Percentiles rank a stretch among this genome's conserved stretches.
Evolutionary conservation across 2,888 invertebrate genomes (phyloP).

Genomic region (Cryptophagus acutangulus): DNA sequence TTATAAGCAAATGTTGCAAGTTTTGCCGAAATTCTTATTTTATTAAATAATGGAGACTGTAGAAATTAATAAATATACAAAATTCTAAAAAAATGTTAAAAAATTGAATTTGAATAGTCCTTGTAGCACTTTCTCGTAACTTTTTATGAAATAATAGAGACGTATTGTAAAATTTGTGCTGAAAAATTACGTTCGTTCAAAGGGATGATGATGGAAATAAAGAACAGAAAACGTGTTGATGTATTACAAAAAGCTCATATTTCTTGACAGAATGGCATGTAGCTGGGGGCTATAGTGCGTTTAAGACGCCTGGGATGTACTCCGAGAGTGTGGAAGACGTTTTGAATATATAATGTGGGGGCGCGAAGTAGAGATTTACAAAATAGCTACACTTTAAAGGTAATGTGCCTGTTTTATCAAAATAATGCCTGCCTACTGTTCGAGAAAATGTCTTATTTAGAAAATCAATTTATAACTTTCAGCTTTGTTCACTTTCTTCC

Average conservation of each 20-base stretch:
- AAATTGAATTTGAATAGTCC: too few relatives aligned
- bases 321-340: slow-evolving; percentile 12
- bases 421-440: slow-evolving; percentile 20
- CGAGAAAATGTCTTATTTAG: slow-evolving; percentile 24
- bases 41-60: too few relatives aligned
- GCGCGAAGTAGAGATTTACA: slow-evolving; percentile 21
- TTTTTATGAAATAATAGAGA: too few relatives aligned
- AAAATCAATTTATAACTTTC: slow-evolving; percentile 11
- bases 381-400: slow-evolving; percentile 24
- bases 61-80: too few relatives aligned
- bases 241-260: slow-evolving; percentile 4
- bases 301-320: slow-evolving; percentile 7
- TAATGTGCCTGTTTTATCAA: slow-evolving; percentile 25
- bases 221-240: slow-evolving; percentile 4
- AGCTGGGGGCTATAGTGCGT: slow-evolving; percentile 1
- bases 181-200: too few relatives aligned
- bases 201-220: not conserved
- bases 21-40: too few relatives aligned
- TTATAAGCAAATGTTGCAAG: too few relatives aligned
- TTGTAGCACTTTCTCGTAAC: too few relatives aligned
- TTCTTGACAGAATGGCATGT: not conserved
- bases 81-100: too few relatives aligned
- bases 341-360: slow-evolving; percentile 22
- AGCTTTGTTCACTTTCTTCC: not conserved
- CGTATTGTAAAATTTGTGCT: too few relatives aligned